Evolutionary conservation across 2,113 vertebrate species (phyloP).

Genomic region (Aptenodytes forsteri): DNA sequence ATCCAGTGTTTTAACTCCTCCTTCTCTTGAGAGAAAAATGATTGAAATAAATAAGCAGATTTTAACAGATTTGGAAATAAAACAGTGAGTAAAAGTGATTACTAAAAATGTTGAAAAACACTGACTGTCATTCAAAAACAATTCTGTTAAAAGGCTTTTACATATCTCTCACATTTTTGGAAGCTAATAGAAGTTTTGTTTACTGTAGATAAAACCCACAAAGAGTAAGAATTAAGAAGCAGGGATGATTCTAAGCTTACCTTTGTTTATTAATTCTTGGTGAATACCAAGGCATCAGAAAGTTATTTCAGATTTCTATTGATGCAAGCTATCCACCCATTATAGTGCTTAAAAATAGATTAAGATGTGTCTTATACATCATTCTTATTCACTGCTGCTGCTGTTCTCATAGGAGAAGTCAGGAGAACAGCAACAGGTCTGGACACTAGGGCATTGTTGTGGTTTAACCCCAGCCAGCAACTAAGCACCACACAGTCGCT

Average conservation of each 20-base stretch:
- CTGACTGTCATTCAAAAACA: constrained; percentile 42
- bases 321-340: not conserved
- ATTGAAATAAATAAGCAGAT: constrained; percentile 14
- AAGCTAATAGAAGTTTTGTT: constrained; percentile 42
- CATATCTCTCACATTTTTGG: constrained; percentile 33
- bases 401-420: not conserved
- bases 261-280: not conserved
- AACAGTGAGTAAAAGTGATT: constrained; percentile 46
- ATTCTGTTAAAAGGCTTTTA: constrained; percentile 60
- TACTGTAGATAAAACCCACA: constrained; percentile 39
- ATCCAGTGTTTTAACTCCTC: not conserved
- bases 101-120: constrained; percentile 58
- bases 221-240: constrained; percentile 10
- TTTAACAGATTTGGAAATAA: constrained; percentile 36
- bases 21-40: constrained; percentile 12
- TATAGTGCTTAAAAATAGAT: not conserved
- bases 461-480: too few relatives aligned
- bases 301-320: not conserved
- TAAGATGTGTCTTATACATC: not conserved
- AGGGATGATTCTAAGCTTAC: not conserved
- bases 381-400: not conserved
- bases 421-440: not conserved
- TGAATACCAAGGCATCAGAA: not conserved
- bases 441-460: not conserved
- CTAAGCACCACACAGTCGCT: too few relatives aligned